Conservation (phyloP, 1,140 invertebrate genomes). For the Neoseiulus cucumeris region DNA sequence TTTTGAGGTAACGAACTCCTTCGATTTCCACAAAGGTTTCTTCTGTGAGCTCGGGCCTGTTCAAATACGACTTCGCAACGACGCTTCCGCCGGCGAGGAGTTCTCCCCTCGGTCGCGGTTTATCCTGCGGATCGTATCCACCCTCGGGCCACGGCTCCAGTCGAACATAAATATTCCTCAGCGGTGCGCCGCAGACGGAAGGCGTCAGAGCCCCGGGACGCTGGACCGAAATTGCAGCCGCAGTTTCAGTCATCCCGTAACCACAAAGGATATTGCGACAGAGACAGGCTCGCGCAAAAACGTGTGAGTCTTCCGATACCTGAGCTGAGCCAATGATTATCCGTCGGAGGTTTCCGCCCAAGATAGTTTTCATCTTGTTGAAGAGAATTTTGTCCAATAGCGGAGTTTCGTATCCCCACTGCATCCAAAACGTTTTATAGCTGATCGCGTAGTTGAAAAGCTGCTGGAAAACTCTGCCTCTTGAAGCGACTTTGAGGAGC, state of each 20-base stretch:
- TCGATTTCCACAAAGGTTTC: constrained; percentile 45
- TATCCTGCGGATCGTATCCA: constrained; percentile 38
- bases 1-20: constrained; percentile 70
- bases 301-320: constrained; percentile 80
- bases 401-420: constrained; percentile 13
- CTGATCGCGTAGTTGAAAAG: constrained; percentile 10
- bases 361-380: constrained; percentile 40
- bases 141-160: constrained; percentile 90
- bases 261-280: constrained; percentile 77
- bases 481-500: constrained; percentile 16
- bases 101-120: constrained; percentile 74
- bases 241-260: constrained; percentile 28
- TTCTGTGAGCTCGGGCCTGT: constrained; percentile 61
- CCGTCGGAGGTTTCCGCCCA: constrained; percentile 65
- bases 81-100: constrained; percentile 78
- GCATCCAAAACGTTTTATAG: constrained; percentile 17
- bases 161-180: constrained; percentile 60
- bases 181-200: constrained; percentile 53
- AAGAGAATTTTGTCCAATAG: constrained; percentile 36
- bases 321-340: constrained; percentile 76
- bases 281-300: constrained; percentile 77
- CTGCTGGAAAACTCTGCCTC: constrained; percentile 5
- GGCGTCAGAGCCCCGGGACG: constrained; percentile 19
- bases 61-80: constrained; percentile 73
- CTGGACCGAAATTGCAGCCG: constrained; percentile 20